These are phyloP conservation scores for Pentamera pediparva DNA, from an alignment of 53 echinoderm and acorn worm species.

Conservation along the genomic window DNA sequence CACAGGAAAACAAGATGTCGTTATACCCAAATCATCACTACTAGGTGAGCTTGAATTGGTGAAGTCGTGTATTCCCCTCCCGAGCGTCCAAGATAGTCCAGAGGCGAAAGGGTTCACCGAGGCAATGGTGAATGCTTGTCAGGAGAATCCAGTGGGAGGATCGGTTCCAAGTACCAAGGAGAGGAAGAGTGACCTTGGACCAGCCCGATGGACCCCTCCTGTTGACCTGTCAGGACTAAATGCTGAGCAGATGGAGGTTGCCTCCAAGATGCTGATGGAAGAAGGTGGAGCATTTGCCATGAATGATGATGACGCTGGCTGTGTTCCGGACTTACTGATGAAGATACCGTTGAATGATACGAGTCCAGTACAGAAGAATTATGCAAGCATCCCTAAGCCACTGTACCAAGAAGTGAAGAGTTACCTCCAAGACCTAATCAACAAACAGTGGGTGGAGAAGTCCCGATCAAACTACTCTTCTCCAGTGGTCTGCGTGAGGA, in stretches of 20 bases:
- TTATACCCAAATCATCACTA: conserved; percentile 2
- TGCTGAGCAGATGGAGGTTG: not conserved
- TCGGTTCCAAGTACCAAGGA: not conserved
- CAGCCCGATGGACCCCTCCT: not conserved
- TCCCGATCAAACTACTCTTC: conserved; percentile 44
- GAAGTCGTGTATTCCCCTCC: not conserved
- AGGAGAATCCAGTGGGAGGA: not conserved
- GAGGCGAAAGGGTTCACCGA: not conserved
- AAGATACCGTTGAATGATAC: conserved; percentile 12
- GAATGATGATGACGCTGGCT: not conserved
- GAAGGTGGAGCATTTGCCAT: conserved; percentile 23
- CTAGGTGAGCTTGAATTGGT: conserved; percentile 22
- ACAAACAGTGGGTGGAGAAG: conserved; percentile 35
- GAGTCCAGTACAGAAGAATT: conserved; percentile 49
- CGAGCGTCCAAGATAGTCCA: not conserved
- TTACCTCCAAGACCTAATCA: conserved; percentile 43
- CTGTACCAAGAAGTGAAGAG: conserved; percentile 44
- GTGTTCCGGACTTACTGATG: conserved; percentile 20
- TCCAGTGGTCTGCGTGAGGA: conserved; percentile 52
- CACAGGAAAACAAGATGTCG: conserved; percentile 11
- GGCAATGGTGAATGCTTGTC: not conserved
- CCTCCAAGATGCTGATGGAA: conserved; percentile 20
- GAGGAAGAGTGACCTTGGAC: not conserved
- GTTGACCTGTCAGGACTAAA: not conserved
- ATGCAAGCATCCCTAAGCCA: conserved; percentile 42